Percentiles rank a stretch among this genome's conserved stretches.
Conservation (phyloP, 53 echinoderm and acorn worm species). For the Henricia sp. region DNA sequence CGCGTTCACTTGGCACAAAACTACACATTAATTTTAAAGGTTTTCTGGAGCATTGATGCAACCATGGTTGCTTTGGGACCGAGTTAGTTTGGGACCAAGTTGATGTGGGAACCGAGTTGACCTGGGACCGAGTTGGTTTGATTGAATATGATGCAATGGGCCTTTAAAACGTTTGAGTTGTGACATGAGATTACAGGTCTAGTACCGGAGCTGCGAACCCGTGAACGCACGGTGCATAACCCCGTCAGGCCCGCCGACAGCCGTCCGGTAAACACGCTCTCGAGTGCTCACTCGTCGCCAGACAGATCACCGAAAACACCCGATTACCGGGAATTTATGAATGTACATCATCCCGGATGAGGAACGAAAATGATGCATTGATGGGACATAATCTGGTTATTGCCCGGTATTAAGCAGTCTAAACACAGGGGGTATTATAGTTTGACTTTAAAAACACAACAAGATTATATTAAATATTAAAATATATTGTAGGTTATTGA, state of each 20-base stretch:
- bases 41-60: not conserved
- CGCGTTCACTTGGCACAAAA: too few species aligned
- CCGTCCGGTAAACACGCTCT: constrained; percentile 14
- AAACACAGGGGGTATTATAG: not conserved
- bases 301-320: constrained; percentile 5
- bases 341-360: not conserved
- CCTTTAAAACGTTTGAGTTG: not conserved
- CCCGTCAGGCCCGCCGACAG: too few species aligned
- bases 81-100: not conserved
- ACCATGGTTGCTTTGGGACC: not conserved
- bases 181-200: not conserved
- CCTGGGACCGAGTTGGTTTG: not conserved
- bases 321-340: not conserved
- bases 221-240: not conserved
- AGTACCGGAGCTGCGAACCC: not conserved
- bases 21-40: too few species aligned
- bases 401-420: not conserved
- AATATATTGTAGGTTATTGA: not conserved
- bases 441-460: constrained; percentile 21
- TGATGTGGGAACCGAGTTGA: not conserved
- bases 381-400: constrained; percentile 8
- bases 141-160: not conserved
- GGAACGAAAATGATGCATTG: not conserved
- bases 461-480: not conserved
- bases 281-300: constrained; percentile 30